These are phyloP conservation scores for Graphium colonna DNA, from an alignment of 2,888 invertebrate genomes.

Conservation along the genomic window DNA sequence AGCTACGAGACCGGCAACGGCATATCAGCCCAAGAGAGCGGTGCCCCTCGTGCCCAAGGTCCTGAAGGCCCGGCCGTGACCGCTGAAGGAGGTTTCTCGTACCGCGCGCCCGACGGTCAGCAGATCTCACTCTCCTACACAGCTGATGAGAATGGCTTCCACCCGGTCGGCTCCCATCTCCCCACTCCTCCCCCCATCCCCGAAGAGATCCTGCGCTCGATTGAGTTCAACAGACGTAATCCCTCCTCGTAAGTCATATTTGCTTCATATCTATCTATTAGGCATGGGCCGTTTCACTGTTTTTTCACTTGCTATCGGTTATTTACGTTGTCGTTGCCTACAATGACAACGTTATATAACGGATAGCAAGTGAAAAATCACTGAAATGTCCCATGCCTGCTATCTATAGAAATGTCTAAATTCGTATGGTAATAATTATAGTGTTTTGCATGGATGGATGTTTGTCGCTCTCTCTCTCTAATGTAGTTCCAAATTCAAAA, in stretches of 20 bases:
- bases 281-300: too few relatives aligned
- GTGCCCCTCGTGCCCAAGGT: conserved; percentile 77
- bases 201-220: conserved; percentile 74
- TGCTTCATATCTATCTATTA: too few relatives aligned
- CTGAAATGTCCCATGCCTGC: too few relatives aligned
- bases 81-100: conserved; percentile 84
- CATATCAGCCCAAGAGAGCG: conserved; percentile 81
- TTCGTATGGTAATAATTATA: too few relatives aligned
- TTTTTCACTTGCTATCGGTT: too few relatives aligned
- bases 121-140: conserved; percentile 83
- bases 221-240: conserved; percentile 71
- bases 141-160: conserved; percentile 87
- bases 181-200: conserved; percentile 79
- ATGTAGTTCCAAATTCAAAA: too few relatives aligned
- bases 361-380: too few relatives aligned
- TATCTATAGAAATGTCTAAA: too few relatives aligned
- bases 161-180: conserved; percentile 82
- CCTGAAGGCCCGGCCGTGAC: conserved; percentile 77
- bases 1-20: conserved; percentile 85
- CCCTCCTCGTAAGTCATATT: conserved; percentile 61
- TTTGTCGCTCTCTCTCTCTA: too few relatives aligned
- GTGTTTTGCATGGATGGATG: too few relatives aligned
- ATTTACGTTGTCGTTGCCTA: too few relatives aligned
- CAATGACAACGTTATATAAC: too few relatives aligned
- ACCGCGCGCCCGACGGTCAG: conserved; percentile 84